Evolutionary conservation across 2,888 invertebrate species (phyloP).

Genomic region (Galerucella nymphaeae): DNA sequence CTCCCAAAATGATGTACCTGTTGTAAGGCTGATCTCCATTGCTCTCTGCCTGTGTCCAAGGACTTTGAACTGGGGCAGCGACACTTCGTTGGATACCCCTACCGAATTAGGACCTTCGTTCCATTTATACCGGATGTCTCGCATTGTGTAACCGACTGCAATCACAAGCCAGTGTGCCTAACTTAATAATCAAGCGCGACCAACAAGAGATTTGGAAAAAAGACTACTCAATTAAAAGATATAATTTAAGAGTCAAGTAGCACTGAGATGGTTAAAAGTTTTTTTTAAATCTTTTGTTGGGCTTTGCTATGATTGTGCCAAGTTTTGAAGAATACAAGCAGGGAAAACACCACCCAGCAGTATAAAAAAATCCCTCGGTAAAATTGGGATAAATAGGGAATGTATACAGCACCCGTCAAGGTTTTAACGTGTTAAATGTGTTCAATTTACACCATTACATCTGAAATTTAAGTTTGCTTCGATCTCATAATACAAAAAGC

Average conservation of each 20-base stretch:
- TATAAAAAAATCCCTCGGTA: slow-evolving; percentile 59
- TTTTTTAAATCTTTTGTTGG: slow-evolving; percentile 12
- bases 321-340: slow-evolving; percentile 41
- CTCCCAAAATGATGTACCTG: slow-evolving; percentile 76
- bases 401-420: slow-evolving; percentile 22
- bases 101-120: slow-evolving; percentile 95
- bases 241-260: no score
- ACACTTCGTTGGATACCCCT: slow-evolving; percentile 95
- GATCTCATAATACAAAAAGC: background rate
- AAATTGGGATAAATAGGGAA: slow-evolving; percentile 60
- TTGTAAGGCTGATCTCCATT: slow-evolving; percentile 96
- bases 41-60: slow-evolving; percentile 95
- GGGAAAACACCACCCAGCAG: slow-evolving; percentile 54
- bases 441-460: background rate
- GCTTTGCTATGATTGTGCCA: slow-evolving; percentile 45
- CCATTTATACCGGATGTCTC: slow-evolving; percentile 98
- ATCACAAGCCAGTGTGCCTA: slow-evolving; percentile 64
- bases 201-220: slow-evolving; percentile 9
- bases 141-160: slow-evolving; percentile 98
- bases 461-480: no score
- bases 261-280: no score
- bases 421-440: background rate
- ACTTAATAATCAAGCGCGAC: slow-evolving; percentile 47
- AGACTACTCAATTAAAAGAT: no score
- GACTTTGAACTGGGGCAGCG: slow-evolving; percentile 97